Evolutionary conservation across 2,888 invertebrate genomes (phyloP).

Genomic region (Quadroppia sp.): DNA sequence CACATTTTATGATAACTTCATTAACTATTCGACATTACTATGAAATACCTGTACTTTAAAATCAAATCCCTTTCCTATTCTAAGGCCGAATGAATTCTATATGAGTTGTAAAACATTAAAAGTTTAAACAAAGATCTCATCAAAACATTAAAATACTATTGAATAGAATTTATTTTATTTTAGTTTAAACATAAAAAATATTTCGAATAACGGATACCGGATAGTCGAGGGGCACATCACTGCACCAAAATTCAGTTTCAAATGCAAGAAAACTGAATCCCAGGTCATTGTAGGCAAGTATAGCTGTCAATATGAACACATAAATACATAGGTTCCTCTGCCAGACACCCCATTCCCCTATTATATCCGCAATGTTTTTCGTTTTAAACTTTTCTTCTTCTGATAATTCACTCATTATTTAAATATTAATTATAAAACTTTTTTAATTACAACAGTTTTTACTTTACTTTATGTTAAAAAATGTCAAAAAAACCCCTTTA

Average conservation of each 20-base stretch:
- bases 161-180: no score
- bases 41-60: neutral
- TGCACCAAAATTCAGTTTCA: conserved; percentile 36
- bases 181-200: no score
- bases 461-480: no score
- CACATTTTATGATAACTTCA: no score
- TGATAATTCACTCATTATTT: conserved; percentile 1
- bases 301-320: conserved; percentile 5
- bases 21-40: no score
- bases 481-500: no score
- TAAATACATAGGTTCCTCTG: conserved; percentile 27
- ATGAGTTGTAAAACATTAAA: no score
- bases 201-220: no score
- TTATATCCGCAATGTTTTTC: conserved; percentile 26
- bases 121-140: no score
- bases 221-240: conserved; percentile 22
- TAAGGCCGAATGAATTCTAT: no score
- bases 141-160: no score
- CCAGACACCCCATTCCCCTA: conserved; percentile 41
- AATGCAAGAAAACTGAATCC: conserved; percentile 35
- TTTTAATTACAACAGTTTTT: neutral
- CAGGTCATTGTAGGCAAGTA: conserved; percentile 32
- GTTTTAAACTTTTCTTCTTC: conserved; percentile 25
- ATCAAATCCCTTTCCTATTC: no score
- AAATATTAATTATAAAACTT: neutral